phyloP scores from a whole-genome alignment of 64 coral and sea anemone species.

The Stichodactyla mertensii region DNA sequence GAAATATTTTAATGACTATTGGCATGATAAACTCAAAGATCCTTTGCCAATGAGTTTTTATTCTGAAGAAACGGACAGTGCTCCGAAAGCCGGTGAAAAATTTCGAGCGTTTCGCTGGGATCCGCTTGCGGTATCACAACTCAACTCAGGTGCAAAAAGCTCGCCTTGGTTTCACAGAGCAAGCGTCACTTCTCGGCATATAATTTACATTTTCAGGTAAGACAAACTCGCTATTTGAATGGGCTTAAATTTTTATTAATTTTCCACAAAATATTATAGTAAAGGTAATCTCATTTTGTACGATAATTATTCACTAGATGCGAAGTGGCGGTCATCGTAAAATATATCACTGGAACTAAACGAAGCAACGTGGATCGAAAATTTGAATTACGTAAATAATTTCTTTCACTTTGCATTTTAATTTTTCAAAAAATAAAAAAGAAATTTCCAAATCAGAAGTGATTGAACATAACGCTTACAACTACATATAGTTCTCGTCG shows the following conservation, averaged over 20 bases:
- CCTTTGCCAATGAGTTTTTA: conserved; percentile 89
- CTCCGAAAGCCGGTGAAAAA: conserved; percentile 74
- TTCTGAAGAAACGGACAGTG: conserved; percentile 85
- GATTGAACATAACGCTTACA: too few species aligned
- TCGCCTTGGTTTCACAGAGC: conserved; percentile 71
- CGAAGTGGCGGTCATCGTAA: too few species aligned
- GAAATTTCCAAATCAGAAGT: too few species aligned
- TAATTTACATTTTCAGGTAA: conserved; percentile 96
- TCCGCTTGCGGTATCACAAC: conserved; percentile 53
- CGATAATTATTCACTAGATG: not conserved
- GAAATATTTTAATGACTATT: conserved; percentile 83
- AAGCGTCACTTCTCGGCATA: conserved; percentile 52
- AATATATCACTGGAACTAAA: too few species aligned
- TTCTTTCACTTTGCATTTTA: too few species aligned
- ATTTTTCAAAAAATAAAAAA: too few species aligned
- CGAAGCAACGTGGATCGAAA: too few species aligned
- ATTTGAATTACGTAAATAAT: too few species aligned
- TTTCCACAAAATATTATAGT: not conserved
- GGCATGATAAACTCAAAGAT: conserved; percentile 86
- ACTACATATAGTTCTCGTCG: too few species aligned
- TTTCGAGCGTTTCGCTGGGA: conserved; percentile 95
- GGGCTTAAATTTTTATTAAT: not conserved
- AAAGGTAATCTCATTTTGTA: not conserved
- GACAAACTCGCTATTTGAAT: not conserved
- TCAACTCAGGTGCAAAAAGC: conserved; percentile 9